Percentiles rank a stretch among this genome's conserved stretches.
These are phyloP conservation scores for Thereva nobilitata DNA, from an alignment of 2,888 invertebrate genomes.

Conservation along the genomic window DNA sequence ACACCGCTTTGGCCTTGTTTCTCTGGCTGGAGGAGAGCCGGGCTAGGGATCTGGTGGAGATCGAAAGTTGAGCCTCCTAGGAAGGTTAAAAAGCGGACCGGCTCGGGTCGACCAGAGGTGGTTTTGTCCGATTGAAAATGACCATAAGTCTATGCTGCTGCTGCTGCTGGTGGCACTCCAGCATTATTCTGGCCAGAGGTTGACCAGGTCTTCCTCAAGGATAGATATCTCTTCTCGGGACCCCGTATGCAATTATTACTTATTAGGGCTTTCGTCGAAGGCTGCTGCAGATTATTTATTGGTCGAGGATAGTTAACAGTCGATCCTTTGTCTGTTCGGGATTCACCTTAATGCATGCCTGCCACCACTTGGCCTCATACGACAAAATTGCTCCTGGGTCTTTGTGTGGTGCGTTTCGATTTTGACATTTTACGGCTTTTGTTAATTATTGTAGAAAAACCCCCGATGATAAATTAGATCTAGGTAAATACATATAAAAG, in stretches of 20 bases:
- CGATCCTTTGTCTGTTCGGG: constrained; percentile 21
- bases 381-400: constrained; percentile 23
- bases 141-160: constrained; percentile 15
- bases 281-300: constrained; percentile 29
- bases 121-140: constrained; percentile 22
- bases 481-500: too few species aligned
- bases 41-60: constrained; percentile 24
- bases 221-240: constrained; percentile 25
- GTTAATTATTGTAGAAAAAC: constrained; percentile 15
- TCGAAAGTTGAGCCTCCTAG: constrained; percentile 6
- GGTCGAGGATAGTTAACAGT: constrained; percentile 28
- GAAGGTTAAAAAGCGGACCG: constrained; percentile 31
- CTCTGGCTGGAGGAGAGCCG: not conserved
- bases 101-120: constrained; percentile 16
- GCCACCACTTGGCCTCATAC: constrained; percentile 18
- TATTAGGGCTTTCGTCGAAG: constrained; percentile 34
- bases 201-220: not conserved
- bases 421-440: constrained; percentile 30
- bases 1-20: constrained; percentile 32
- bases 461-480: too few species aligned
- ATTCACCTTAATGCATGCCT: constrained; percentile 22
- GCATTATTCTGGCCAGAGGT: constrained; percentile 5
- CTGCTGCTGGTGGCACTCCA: constrained; percentile 20
- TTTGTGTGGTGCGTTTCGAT: constrained; percentile 7
- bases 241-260: constrained; percentile 32